A percentile compares a stretch with the other conserved stretches of the same genome.
These are phyloP conservation scores for Trissolcus basalis DNA, from an alignment of 1,140 invertebrate genomes.

Conservation along the genomic window DNA sequence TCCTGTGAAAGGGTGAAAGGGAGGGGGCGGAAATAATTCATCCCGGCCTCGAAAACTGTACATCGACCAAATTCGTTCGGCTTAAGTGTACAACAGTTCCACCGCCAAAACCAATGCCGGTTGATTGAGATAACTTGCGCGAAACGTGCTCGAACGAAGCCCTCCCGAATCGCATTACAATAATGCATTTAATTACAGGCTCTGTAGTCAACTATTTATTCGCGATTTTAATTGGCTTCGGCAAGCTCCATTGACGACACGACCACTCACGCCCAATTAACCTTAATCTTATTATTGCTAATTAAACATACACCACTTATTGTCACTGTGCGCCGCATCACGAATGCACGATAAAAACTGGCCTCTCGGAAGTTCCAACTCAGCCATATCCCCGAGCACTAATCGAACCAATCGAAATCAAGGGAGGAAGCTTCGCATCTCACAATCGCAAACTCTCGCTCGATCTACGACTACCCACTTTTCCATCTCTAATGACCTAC, in stretches of 20 bases:
- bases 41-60: constrained; percentile 19
- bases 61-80: constrained; percentile 34
- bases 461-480: no score
- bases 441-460: no score
- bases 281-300: constrained; percentile 61
- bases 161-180: constrained; percentile 45
- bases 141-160: constrained; percentile 44
- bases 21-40: no score
- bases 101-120: constrained; percentile 32
- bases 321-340: constrained; percentile 49
- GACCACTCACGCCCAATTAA: constrained; percentile 57
- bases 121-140: constrained; percentile 52
- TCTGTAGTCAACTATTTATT: constrained; percentile 50
- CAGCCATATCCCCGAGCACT: constrained; percentile 2
- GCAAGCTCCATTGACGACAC: constrained; percentile 54
- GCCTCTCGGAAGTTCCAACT: constrained; percentile 10
- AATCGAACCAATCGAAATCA: constrained; percentile 3
- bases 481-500: no score
- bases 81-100: constrained; percentile 38
- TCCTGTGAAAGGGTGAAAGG: no score
- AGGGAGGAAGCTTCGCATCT: neutral
- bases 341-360: constrained; percentile 48
- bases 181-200: constrained; percentile 41
- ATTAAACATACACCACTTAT: constrained; percentile 61
- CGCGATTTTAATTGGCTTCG: constrained; percentile 56